These are phyloP conservation scores for Subacronicta megacephala DNA, from an alignment of 2,888 invertebrate genomes.

Conservation along the genomic window DNA sequence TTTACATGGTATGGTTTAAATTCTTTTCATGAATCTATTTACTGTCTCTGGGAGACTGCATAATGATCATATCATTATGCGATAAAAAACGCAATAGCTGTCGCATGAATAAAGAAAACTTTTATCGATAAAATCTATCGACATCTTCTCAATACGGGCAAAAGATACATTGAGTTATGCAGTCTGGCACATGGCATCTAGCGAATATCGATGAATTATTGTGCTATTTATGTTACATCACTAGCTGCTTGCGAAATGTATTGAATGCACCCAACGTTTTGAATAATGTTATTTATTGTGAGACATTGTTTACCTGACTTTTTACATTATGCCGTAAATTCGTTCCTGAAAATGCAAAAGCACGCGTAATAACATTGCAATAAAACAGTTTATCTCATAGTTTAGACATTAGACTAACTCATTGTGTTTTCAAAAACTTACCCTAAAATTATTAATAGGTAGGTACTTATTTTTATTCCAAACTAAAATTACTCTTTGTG, in stretches of 20 bases:
- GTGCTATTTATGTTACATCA: constrained; percentile 84
- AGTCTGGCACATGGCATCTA: constrained; percentile 79
- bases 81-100: background rate
- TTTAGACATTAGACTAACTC: too few relatives aligned
- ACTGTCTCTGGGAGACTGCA: too few relatives aligned
- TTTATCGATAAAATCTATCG: constrained; percentile 53
- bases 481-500: background rate
- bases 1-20: too few relatives aligned
- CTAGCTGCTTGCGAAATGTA: constrained; percentile 61
- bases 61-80: too few relatives aligned
- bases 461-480: too few relatives aligned
- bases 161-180: constrained; percentile 77
- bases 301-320: constrained; percentile 41
- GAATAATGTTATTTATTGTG: constrained; percentile 47
- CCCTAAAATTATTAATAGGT: too few relatives aligned
- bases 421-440: too few relatives aligned
- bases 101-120: background rate
- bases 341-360: too few relatives aligned
- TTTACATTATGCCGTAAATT: too few relatives aligned
- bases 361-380: too few relatives aligned
- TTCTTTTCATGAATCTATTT: too few relatives aligned
- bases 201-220: constrained; percentile 83
- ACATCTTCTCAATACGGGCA: constrained; percentile 41
- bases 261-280: constrained; percentile 54
- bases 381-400: too few relatives aligned